Evolutionary conservation across 92 coral and sea anemone genomes (phyloP).

Genomic region (Chrysogorgia sp.): DNA sequence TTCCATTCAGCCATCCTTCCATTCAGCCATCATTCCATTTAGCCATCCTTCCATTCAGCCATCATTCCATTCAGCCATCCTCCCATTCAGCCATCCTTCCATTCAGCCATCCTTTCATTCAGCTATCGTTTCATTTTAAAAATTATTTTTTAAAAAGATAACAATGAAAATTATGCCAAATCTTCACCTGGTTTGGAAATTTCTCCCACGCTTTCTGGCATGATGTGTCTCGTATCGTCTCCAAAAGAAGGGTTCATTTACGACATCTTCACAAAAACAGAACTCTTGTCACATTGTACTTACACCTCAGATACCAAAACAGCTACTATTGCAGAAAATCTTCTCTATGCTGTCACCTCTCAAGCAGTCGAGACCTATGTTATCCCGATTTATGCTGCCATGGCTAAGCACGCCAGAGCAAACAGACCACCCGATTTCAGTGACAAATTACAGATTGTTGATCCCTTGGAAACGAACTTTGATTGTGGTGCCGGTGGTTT

Average conservation of each 20-base stretch:
- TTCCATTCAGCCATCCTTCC: too few species aligned
- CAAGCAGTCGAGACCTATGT: conserved; percentile 89
- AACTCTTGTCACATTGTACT: conserved; percentile 72
- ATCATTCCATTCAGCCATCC: too few species aligned
- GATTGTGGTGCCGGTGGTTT: not conserved
- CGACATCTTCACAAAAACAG: conserved; percentile 67
- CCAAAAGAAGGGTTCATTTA: conserved; percentile 89
- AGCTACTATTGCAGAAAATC: conserved; percentile 67
- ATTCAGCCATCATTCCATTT: too few species aligned
- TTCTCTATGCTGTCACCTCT: conserved; percentile 83
- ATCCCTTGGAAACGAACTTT: conserved; percentile 59
- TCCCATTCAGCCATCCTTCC: too few species aligned
- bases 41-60: too few species aligned
- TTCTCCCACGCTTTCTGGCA: conserved; percentile 77
- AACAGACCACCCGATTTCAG: conserved; percentile 12
- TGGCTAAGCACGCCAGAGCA: conserved; percentile 68
- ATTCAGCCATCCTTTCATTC: too few species aligned
- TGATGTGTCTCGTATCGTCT: conserved; percentile 87
- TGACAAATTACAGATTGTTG: conserved; percentile 11
- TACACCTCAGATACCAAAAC: conserved; percentile 77
- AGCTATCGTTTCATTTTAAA: too few species aligned
- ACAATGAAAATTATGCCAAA: conserved; percentile 47
- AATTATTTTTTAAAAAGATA: conserved; percentile 42
- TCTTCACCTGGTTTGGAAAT: conserved; percentile 59
- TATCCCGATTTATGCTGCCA: conserved; percentile 84